Evolutionary conservation across 2,113 vertebrate species (phyloP), one percentile per base, ranked within the genome.

Genomic region (Australoheros scitulus): DNA sequence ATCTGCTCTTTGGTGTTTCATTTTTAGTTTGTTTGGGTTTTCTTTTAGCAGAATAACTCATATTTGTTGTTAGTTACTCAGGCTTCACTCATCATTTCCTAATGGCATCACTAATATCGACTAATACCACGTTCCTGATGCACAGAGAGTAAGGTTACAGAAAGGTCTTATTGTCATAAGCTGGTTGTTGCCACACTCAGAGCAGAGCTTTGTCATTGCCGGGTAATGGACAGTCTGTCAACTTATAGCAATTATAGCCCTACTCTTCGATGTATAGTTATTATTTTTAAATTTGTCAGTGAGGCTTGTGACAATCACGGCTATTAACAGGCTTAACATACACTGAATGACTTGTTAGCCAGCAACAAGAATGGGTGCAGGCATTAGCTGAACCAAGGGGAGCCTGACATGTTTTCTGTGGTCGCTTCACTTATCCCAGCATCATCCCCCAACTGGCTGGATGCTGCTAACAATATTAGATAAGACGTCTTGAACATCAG

Each of bases 401-500:
- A 41, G 34, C 24, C 43, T 55, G 17, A 55, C 50, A 3, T 55
- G 50, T 20, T 20, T 55, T 55, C 50, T 55, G 47, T 72, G 47
- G 68, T 72, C 17, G 43, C n/a, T n/a, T n/a, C n/a, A n/a, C n/a
- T n/a, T n/a, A n/a, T n/a, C n/a, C n/a, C n/a, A n/a, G n/a, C 47
- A 72, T 50, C 68, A 75, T 74, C 57, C 34, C 26, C 26, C 70
- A 18, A 32, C 20, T 34, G 59, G 56, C 61, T 68, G 52, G 5
- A 22, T 61, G 29, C 63, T 1, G 11, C 63, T 47, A 50, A 2
- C 36, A 47, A 29, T 57, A 43, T 82, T 63, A 81, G 68, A 55
- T 29, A 61, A 81, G 43, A 77, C 61, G 55, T 83, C 57, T 60
- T 77, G n/a, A 77, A 41, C 26, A 38, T 36, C 57, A 32, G 38